Percentiles rank a stretch among this genome's conserved stretches.
phyloP scores from a whole-genome alignment of 2,797 vertebrate genomes.

The Botia kubotai region DNA sequence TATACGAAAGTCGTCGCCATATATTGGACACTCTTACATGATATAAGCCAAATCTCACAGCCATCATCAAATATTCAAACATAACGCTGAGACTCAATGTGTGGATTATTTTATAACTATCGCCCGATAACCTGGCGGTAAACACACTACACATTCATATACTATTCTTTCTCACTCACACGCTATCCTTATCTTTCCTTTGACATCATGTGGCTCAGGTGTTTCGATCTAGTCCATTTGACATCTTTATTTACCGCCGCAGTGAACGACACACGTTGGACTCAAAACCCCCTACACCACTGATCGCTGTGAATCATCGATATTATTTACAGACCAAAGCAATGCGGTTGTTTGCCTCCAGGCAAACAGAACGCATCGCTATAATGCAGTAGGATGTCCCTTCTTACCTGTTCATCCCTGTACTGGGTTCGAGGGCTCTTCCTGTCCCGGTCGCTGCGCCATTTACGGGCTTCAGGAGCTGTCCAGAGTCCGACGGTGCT shows the following conservation, averaged over 20 bases:
- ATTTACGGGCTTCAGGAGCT: conserved; percentile 80
- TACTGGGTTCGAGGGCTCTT: conserved; percentile 74
- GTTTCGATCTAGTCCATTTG: conserved; percentile 7
- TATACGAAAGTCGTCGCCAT: neutral
- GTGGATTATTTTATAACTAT: no score
- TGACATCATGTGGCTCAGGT: conserved; percentile 17
- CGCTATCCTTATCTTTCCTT: neutral
- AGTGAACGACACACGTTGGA: conserved; percentile 6
- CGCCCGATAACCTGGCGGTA: no score
- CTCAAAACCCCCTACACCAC: neutral
- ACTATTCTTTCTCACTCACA: neutral
- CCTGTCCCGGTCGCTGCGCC: conserved; percentile 79
- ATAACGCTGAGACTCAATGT: neutral
- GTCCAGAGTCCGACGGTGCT: conserved; percentile 73
- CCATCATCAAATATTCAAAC: neutral
- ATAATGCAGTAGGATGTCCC: neutral
- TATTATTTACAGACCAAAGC: neutral
- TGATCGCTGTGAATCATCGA: neutral
- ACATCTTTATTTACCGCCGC: neutral
- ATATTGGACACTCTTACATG: neutral
- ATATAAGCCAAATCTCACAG: neutral
- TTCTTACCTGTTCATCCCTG: conserved; percentile 76
- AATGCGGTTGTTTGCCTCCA: neutral
- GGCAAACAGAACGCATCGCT: neutral
- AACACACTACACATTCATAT: neutral